Conservation (phyloP, 53 echinoderm and acorn worm species). For the Apostichopus leukothele region DNA sequence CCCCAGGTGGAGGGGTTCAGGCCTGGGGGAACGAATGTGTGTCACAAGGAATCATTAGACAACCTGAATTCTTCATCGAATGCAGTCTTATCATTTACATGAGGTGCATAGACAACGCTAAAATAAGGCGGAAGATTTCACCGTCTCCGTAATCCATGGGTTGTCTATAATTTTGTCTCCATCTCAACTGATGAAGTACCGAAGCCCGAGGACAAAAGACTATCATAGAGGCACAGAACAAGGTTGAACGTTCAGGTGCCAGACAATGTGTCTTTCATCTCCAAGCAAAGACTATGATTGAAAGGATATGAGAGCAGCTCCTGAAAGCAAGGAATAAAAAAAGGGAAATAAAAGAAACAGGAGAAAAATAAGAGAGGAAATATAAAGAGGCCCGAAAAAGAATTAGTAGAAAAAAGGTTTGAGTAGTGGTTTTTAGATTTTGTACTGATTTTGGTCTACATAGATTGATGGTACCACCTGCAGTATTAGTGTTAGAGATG, state of each 20-base stretch:
- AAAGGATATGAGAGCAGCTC: neutral
- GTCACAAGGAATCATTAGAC: neutral
- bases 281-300: neutral
- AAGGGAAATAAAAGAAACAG: neutral
- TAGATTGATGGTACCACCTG: no score
- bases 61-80: no score
- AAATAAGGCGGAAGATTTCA: no score
- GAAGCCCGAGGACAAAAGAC: neutral
- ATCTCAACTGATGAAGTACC: conserved; percentile 6
- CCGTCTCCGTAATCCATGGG: neutral
- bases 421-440: no score
- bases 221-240: neutral
- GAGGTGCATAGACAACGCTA: no score
- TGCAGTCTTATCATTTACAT: no score
- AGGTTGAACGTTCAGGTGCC: neutral
- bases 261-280: neutral
- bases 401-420: neutral
- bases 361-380: neutral
- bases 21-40: neutral
- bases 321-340: neutral
- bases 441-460: no score
- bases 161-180: neutral
- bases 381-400: neutral
- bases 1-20: no score
- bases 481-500: no score